Base-by-base conservation (phyloP, 2,113 vertebrate genomes). In the Lipophrys pholis region DNA sequence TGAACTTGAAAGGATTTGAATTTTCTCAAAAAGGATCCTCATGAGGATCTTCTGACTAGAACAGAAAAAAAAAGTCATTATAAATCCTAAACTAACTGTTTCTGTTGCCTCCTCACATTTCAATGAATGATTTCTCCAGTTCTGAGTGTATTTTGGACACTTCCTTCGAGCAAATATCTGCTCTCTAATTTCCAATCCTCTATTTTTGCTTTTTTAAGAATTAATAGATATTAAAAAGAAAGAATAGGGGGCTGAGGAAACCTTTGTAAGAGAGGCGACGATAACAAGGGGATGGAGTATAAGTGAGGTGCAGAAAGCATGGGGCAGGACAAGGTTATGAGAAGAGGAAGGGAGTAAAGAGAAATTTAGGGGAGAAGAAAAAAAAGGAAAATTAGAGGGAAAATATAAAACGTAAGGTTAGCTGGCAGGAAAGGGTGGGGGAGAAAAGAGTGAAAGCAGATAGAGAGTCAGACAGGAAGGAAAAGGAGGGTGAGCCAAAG, bases 381-480 rank as follows among this genome's bases (percentile, higher is more conserved):
- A 11, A 45, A 12, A n/a, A 7, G 15, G 45, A n/a, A n/a, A 2
- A n/a, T 11, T 43, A 11, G 10, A 43, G 10, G 11, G 21, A 30
- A 14, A 14, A 30, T 66, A 43, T 63, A 45, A 45, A 30, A 71
- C 61, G 69, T 80, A 69, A 78, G 76, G 53, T 80, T 58, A 50
- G 54, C 16, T 55, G 45, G 9, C 81, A 85, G 88, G 85, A 90
- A 85, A 87, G 87, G 88, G 86, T 82, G 88, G 86, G 68, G 74
- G 66, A 82, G 65, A 73, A 76, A 73, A 64, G 69, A 87, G 61
- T 72, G 51, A 83, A 82, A 77, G 73, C 76, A 73, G 73, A 84
- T 77, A 74, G 66, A 81, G 59, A 67, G 30, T 8, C 68, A 85
- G 80, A 69, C 85, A 84, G 88, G 88, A 91, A 90, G 90, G 90